Evolutionary conservation across 64 coral and sea anemone species (phyloP).

Genomic region (Orbicella faveolata): DNA sequence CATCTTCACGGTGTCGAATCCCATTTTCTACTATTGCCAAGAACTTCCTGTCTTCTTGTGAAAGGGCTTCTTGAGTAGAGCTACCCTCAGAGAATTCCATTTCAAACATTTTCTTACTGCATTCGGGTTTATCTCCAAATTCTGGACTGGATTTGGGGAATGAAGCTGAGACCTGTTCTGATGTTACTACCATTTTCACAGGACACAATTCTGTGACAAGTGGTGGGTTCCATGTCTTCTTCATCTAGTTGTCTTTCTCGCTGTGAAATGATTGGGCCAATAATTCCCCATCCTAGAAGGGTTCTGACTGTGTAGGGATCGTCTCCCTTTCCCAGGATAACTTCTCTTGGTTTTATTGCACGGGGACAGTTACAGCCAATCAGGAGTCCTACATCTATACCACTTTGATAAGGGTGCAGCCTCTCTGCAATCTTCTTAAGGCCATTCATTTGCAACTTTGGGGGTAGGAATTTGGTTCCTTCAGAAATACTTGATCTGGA

Average conservation of each 20-base stretch:
- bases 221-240: neutral
- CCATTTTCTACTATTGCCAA: conserved; percentile 8
- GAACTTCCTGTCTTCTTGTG: conserved; percentile 33
- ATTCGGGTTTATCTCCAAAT: neutral
- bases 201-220: neutral
- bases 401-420: conserved; percentile 6
- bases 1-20: conserved; percentile 19
- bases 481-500: conserved; percentile 42
- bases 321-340: conserved; percentile 38
- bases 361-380: conserved; percentile 60
- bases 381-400: conserved; percentile 42
- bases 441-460: conserved; percentile 14
- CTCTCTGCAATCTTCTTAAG: conserved; percentile 31
- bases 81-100: conserved; percentile 7
- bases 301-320: conserved; percentile 62
- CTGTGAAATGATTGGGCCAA: neutral
- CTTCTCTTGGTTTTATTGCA: conserved; percentile 67
- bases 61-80: neutral
- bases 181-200: neutral
- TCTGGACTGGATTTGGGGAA: neutral
- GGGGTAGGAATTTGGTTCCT: conserved; percentile 55
- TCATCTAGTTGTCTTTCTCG: neutral
- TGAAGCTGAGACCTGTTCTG: neutral
- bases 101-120: neutral
- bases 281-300: conserved; percentile 49